phyloP scores from a whole-genome alignment of 2,113 vertebrate species.

The Hipposideros armiger region DNA sequence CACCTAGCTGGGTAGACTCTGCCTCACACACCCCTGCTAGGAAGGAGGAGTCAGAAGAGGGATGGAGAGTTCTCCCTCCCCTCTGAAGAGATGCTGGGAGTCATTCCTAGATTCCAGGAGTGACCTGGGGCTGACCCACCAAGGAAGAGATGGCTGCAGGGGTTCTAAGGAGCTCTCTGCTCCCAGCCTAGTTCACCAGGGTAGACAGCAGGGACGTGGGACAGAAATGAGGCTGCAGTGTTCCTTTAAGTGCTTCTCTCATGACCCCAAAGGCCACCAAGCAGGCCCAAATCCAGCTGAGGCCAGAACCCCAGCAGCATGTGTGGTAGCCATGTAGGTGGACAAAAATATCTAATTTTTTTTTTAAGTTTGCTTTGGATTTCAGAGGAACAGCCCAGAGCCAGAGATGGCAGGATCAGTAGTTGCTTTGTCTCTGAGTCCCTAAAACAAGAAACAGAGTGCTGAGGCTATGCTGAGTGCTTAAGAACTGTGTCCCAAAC shows the following conservation, averaged over 20 bases:
- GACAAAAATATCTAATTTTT: not conserved
- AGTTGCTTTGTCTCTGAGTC: not conserved
- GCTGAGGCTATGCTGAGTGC: not conserved
- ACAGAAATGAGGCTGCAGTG: not conserved
- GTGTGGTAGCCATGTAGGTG: not conserved
- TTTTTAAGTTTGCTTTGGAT: not conserved
- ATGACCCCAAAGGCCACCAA: not conserved
- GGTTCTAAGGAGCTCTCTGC: not conserved
- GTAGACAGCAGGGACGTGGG: not conserved
- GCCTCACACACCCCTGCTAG: not conserved
- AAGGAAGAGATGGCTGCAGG: not conserved
- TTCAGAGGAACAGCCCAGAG: not conserved
- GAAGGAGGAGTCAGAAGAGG: not conserved
- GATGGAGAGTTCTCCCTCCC: not conserved
- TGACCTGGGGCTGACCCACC: not conserved
- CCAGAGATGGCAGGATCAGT: not conserved
- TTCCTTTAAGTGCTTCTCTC: not conserved
- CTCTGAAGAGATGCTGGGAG: not conserved
- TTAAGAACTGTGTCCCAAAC: slow-evolving; percentile 2
- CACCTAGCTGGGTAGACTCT: not conserved
- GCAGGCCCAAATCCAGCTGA: not conserved
- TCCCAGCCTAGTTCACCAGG: not conserved
- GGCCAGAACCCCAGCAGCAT: not conserved
- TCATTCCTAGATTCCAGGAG: not conserved
- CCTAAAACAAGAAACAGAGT: not conserved